Conservation (phyloP, 2,113 vertebrate species). For the Sceloporus undulatus region DNA sequence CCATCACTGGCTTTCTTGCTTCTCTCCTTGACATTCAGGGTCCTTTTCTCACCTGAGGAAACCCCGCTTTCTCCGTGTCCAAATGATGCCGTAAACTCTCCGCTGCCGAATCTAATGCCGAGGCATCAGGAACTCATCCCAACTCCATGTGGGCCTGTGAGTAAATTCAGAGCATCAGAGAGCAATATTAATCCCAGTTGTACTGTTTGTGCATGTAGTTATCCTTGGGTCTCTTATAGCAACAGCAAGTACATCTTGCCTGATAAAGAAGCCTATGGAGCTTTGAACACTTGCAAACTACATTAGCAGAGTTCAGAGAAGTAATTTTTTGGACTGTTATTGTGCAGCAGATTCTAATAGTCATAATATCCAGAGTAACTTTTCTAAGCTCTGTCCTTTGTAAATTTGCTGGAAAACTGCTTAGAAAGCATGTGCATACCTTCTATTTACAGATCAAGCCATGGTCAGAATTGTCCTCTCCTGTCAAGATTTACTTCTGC, state of each 20-base stretch:
- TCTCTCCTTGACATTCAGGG: not conserved
- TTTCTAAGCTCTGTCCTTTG: too few species aligned
- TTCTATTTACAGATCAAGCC: conserved; percentile 80
- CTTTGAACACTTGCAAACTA: too few species aligned
- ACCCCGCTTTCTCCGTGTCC: not conserved
- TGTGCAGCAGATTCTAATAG: too few species aligned
- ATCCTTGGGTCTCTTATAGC: too few species aligned
- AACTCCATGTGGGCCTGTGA: conserved; percentile 88
- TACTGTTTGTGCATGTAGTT: not conserved
- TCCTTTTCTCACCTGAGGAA: conserved; percentile 35
- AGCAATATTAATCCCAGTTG: not conserved
- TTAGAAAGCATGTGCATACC: not conserved
- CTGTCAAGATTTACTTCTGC: conserved; percentile 83
- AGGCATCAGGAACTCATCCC: conserved; percentile 85
- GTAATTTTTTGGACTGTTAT: too few species aligned
- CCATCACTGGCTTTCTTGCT: not conserved
- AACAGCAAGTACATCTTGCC: too few species aligned
- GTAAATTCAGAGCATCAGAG: conserved; percentile 22
- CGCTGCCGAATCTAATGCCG: conserved; percentile 82
- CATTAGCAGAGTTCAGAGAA: too few species aligned
- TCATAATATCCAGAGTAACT: too few species aligned
- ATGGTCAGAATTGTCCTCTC: conserved; percentile 81
- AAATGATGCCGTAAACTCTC: conserved; percentile 47
- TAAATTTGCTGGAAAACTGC: not conserved
- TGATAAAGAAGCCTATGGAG: too few species aligned